Evolutionary conservation across 1,140 invertebrate species (phyloP).

Genomic region (Nebria ingens): DNA sequence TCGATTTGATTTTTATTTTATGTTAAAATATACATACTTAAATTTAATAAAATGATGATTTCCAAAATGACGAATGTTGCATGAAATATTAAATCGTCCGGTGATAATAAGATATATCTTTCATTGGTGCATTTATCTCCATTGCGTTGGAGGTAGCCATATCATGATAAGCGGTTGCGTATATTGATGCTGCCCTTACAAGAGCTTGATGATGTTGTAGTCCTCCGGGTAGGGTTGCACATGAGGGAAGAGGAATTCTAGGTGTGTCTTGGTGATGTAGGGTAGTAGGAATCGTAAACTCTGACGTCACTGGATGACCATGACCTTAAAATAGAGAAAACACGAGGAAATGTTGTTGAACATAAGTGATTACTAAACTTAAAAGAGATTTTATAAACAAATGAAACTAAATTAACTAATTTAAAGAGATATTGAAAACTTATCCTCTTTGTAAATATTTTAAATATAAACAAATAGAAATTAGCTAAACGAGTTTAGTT

Average conservation of each 20-base stretch:
- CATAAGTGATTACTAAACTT: too few species aligned
- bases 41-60: too few species aligned
- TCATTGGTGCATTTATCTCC: background rate
- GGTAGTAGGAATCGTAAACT: background rate
- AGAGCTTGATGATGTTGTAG: slow-evolving; percentile 24
- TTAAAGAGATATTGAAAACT: too few species aligned
- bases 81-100: background rate
- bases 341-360: too few species aligned
- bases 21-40: too few species aligned
- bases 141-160: slow-evolving; percentile 16
- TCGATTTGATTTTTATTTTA: too few species aligned
- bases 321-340: background rate
- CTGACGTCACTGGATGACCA: background rate
- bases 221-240: slow-evolving; percentile 20
- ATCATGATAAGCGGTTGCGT: slow-evolving; percentile 21
- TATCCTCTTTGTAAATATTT: background rate
- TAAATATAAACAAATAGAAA: background rate
- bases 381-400: too few species aligned
- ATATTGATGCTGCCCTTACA: slow-evolving; percentile 24
- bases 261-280: background rate
- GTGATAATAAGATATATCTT: background rate
- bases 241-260: slow-evolving; percentile 20
- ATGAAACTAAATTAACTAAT: too few species aligned
- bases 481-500: background rate
- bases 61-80: too few species aligned